Percentiles rank a stretch among this genome's conserved stretches.
Evolutionary conservation across 2,797 vertebrate species (phyloP).

Genomic region (Cyclura pinguis): DNA sequence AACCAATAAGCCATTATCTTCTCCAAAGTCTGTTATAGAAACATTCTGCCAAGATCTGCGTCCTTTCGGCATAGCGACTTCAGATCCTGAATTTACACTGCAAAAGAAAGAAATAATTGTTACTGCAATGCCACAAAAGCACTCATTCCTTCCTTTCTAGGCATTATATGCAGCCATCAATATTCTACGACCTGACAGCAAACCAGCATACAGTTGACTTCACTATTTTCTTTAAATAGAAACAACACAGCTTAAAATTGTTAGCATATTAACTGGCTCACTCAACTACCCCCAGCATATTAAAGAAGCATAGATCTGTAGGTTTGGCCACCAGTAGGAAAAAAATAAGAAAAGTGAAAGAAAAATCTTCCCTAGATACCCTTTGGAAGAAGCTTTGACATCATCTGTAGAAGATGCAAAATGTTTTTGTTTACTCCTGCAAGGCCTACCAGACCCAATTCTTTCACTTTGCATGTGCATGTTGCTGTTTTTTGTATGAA

Average conservation of each 20-base stretch:
- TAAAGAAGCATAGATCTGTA: too few relatives aligned
- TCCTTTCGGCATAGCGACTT: constrained; percentile 1
- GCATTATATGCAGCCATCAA: too few relatives aligned
- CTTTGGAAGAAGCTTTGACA: too few relatives aligned
- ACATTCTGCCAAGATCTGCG: constrained; percentile 36
- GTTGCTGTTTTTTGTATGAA: too few relatives aligned
- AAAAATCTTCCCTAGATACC: too few relatives aligned
- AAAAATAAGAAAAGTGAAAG: too few relatives aligned
- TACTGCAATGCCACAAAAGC: not conserved
- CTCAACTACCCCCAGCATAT: too few relatives aligned
- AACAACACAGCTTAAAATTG: not conserved
- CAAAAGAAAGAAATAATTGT: constrained; percentile 35
- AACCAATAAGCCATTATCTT: constrained; percentile 73
- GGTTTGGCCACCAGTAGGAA: too few relatives aligned
- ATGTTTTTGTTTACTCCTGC: too few relatives aligned
- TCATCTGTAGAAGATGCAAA: too few relatives aligned
- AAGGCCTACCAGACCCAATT: too few relatives aligned
- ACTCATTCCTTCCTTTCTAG: not conserved
- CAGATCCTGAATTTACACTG: constrained; percentile 54
- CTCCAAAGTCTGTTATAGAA: not conserved
- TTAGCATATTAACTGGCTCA: not conserved
- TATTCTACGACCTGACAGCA: not conserved
- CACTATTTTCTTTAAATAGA: not conserved
- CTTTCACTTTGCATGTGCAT: too few relatives aligned
- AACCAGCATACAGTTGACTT: not conserved